Percentiles rank a stretch among this genome's conserved stretches.
Conservation (phyloP, 2,888 invertebrate genomes). For the Rhingia campestris region DNA sequence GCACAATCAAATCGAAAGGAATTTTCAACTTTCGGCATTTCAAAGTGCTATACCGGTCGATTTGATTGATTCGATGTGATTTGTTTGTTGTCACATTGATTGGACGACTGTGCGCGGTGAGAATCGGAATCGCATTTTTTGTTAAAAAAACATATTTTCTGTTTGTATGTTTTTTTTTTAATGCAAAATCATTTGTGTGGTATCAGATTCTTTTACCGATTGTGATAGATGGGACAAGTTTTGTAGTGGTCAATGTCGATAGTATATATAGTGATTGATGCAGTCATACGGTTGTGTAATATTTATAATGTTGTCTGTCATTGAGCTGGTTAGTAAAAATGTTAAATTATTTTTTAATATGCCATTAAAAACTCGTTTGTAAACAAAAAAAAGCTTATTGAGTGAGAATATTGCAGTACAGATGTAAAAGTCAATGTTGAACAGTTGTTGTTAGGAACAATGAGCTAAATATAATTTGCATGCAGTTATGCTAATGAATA, state of each 20-base stretch:
- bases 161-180: constrained; percentile 5
- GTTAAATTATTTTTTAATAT: neutral
- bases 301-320: constrained; percentile 13
- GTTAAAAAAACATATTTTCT: no score
- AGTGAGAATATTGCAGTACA: no score
- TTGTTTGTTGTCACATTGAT: constrained; percentile 72
- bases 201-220: constrained; percentile 13
- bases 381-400: no score
- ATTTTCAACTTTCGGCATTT: constrained; percentile 61
- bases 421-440: no score
- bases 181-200: constrained; percentile 46
- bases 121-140: constrained; percentile 48
- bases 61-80: constrained; percentile 71
- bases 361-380: neutral
- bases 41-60: constrained; percentile 53
- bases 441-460: no score
- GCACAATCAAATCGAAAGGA: constrained; percentile 59
- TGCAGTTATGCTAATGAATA: no score
- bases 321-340: neutral
- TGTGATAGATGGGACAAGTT: constrained; percentile 69
- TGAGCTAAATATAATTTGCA: no score
- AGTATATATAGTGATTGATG: constrained; percentile 48
- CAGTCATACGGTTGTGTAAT: constrained; percentile 27
- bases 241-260: constrained; percentile 45
- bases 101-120: constrained; percentile 32